Evolutionary conservation across 2,888 invertebrate species (phyloP).

Genomic region (Pachydiplax longipennis): DNA sequence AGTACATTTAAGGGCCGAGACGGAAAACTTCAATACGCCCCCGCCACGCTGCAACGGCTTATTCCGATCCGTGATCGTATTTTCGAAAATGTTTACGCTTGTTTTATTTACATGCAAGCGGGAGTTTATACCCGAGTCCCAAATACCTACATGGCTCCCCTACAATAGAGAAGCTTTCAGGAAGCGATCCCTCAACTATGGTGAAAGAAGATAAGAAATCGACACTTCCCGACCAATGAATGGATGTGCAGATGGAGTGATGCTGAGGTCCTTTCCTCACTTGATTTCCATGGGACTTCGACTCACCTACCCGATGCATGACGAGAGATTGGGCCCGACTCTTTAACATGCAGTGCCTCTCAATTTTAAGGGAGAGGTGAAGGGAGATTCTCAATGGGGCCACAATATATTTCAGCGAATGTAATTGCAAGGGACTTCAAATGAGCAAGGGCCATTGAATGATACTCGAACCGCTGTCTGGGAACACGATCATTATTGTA

Average conservation of each 20-base stretch:
- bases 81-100: not conserved
- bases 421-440: not conserved
- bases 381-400: no score
- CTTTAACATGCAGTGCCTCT: not conserved
- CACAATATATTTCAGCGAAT: not conserved
- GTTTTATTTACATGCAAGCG: conserved; percentile 46
- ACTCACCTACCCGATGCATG: not conserved
- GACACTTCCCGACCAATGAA: not conserved
- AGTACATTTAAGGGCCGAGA: conserved; percentile 1
- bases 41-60: conserved; percentile 48
- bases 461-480: no score
- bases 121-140: not conserved
- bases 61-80: conserved; percentile 8
- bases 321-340: not conserved
- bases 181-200: not conserved
- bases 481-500: no score
- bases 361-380: not conserved
- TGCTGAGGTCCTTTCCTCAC: not conserved
- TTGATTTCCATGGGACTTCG: not conserved
- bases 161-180: not conserved
- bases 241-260: not conserved
- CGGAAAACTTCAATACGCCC: not conserved
- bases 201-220: not conserved
- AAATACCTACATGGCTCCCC: not conserved
- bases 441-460: not conserved